phyloP scores from a whole-genome alignment of 2,888 invertebrate species.

The Pinctada fucata region DNA sequence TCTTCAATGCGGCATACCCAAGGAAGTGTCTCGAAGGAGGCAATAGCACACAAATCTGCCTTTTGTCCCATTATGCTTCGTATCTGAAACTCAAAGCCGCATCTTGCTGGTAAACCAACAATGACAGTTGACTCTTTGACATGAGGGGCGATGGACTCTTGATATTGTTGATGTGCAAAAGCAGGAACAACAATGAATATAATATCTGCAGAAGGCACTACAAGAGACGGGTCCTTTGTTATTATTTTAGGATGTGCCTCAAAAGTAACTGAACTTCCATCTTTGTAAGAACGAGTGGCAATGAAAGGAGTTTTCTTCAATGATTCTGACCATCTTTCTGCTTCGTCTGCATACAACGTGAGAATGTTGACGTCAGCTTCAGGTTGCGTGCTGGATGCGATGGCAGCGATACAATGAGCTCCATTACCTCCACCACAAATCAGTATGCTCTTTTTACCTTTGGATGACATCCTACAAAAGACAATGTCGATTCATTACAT shows the following conservation, averaged over 20 bases:
- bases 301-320: slow-evolving; percentile 44
- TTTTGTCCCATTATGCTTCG: slow-evolving; percentile 52
- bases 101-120: slow-evolving; percentile 65
- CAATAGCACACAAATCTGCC: slow-evolving; percentile 49
- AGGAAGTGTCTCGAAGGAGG: slow-evolving; percentile 64
- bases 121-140: slow-evolving; percentile 59
- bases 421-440: slow-evolving; percentile 70
- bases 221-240: slow-evolving; percentile 55
- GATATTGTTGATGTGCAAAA: slow-evolving; percentile 63
- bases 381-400: slow-evolving; percentile 54
- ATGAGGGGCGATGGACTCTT: slow-evolving; percentile 58
- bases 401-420: slow-evolving; percentile 62
- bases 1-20: slow-evolving; percentile 64
- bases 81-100: slow-evolving; percentile 68
- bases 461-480: background rate
- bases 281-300: slow-evolving; percentile 37
- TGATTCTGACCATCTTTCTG: slow-evolving; percentile 58
- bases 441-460: slow-evolving; percentile 35
- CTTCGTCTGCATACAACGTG: slow-evolving; percentile 63
- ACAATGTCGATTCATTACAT: too few species aligned
- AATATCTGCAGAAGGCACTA: slow-evolving; percentile 57
- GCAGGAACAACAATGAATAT: slow-evolving; percentile 66
- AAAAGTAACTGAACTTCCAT: slow-evolving; percentile 34
- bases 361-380: slow-evolving; percentile 60
- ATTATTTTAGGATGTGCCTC: slow-evolving; percentile 50